Conservation (phyloP, 2,797 vertebrate genomes). For the Danio choprae region DNA sequence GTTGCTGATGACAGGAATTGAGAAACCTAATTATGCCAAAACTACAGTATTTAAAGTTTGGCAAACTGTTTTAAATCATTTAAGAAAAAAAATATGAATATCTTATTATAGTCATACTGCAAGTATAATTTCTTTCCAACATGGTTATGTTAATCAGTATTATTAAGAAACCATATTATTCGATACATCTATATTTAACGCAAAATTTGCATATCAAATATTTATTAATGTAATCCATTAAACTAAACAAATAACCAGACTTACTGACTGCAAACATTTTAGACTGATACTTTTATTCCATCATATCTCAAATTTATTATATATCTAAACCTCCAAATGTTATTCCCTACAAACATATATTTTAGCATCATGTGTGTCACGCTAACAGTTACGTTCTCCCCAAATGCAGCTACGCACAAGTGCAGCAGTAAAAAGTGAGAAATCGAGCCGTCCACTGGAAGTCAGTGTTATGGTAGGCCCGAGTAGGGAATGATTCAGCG, state of each 20-base stretch:
- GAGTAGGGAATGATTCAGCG: constrained; percentile 83
- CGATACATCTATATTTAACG: not conserved
- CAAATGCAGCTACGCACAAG: constrained; percentile 47
- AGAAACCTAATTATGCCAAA: not conserved
- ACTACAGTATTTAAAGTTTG: not conserved
- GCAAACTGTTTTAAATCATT: not conserved
- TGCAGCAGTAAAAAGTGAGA: constrained; percentile 59
- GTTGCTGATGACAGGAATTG: not conserved
- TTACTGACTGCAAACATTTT: not conserved
- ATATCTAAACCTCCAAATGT: not conserved
- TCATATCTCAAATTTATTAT: not conserved
- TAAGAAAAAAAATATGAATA: not conserved
- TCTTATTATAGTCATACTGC: not conserved
- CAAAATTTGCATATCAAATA: not conserved
- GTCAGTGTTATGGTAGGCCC: constrained; percentile 74
- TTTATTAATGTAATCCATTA: not conserved
- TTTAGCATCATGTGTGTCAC: constrained; percentile 25
- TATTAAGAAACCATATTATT: not conserved
- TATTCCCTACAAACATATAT: not conserved
- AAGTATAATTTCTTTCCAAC: not conserved
- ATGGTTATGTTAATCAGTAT: not conserved
- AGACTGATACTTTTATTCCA: not conserved
- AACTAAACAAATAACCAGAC: not conserved
- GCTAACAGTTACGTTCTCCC: constrained; percentile 12
- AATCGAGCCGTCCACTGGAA: constrained; percentile 66